Conservation (phyloP, 2,888 invertebrate genomes). For the Nephrotoma guestfalica region DNA sequence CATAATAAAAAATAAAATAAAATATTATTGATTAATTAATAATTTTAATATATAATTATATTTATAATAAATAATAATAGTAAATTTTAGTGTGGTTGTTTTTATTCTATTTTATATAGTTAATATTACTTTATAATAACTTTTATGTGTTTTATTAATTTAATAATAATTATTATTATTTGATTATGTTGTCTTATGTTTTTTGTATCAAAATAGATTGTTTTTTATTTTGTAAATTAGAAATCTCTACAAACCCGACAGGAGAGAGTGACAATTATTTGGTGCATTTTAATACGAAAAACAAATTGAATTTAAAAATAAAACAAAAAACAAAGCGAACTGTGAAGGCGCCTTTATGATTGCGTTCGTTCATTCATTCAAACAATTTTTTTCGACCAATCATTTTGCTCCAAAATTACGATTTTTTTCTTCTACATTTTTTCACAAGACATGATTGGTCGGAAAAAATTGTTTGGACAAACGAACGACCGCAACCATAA, state of each 20-base stretch:
- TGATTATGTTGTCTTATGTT: background rate
- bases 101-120: background rate
- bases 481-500: too few species aligned
- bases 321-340: background rate
- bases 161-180: background rate
- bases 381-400: too few species aligned
- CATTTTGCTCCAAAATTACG: too few species aligned
- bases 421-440: too few species aligned
- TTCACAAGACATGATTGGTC: too few species aligned
- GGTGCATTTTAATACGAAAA: background rate
- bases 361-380: too few species aligned
- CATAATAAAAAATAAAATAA: background rate
- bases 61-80: background rate
- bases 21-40: background rate
- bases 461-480: background rate
- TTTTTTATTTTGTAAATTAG: background rate
- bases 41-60: background rate
- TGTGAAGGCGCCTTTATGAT: too few species aligned
- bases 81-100: background rate
- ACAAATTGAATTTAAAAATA: background rate
- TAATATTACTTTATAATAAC: background rate
- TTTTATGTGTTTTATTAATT: background rate
- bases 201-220: background rate
- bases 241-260: background rate
- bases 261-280: background rate